Conservation (phyloP, 1,140 invertebrate species). For the Lepidurus couesii region DNA sequence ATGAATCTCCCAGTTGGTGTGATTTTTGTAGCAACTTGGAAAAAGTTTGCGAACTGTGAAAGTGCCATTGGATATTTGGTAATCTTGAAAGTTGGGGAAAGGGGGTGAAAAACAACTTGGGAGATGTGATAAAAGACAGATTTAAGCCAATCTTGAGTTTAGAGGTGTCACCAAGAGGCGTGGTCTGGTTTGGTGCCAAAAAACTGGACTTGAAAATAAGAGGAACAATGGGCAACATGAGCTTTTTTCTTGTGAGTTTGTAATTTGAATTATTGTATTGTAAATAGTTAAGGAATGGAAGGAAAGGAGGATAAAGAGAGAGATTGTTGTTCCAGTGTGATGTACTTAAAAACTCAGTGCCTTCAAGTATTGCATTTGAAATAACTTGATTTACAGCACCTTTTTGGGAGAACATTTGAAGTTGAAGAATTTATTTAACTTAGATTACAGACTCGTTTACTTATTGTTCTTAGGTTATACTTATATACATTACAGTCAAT, state of each 20-base stretch:
- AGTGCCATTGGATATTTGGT: slow-evolving; percentile 1
- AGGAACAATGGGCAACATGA: neutral
- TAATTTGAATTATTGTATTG: neutral
- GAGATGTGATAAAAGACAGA: neutral
- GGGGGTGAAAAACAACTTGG: neutral
- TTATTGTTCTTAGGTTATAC: neutral
- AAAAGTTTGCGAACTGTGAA: neutral
- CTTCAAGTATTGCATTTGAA: slow-evolving; percentile 11
- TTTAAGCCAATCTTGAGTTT: neutral
- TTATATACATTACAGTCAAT: neutral
- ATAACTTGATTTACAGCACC: slow-evolving; percentile 3
- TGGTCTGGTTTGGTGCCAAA: slow-evolving; percentile 9
- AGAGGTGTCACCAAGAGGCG: neutral
- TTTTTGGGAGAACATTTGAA: neutral
- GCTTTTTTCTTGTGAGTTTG: neutral
- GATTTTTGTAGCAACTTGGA: neutral
- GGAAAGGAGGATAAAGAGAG: neutral
- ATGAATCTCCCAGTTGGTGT: neutral
- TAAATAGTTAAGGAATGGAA: neutral
- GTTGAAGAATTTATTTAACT: neutral
- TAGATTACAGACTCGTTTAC: neutral
- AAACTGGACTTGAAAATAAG: neutral
- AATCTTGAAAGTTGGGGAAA: neutral
- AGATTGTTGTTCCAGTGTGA: neutral
- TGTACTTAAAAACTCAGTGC: slow-evolving; percentile 18